These are phyloP conservation scores for Phymastichus coffea DNA, from an alignment of 1,140 invertebrate species.

Conservation along the genomic window DNA sequence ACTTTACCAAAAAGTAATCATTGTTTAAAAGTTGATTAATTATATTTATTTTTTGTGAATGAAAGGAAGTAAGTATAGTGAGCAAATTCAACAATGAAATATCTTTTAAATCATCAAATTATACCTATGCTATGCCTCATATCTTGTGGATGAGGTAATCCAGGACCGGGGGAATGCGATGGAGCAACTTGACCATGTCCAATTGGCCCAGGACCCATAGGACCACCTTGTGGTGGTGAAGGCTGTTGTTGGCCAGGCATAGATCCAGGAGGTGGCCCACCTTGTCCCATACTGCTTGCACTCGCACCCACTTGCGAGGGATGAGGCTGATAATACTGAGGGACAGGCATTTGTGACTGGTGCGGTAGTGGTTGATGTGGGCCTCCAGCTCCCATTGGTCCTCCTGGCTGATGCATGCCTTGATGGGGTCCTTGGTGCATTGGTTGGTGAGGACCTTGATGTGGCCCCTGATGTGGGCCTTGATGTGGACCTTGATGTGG, in stretches of 20 bases:
- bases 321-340: conserved; percentile 28
- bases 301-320: conserved; percentile 21
- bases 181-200: conserved; percentile 19
- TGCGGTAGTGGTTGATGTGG: conserved; percentile 16
- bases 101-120: neutral
- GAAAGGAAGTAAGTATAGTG: too few relatives aligned
- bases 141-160: conserved; percentile 20
- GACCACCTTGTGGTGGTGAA: conserved; percentile 17
- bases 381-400: too few relatives aligned
- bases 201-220: conserved; percentile 14
- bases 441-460: conserved; percentile 2
- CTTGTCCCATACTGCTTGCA: conserved; percentile 22
- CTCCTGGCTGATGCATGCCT: neutral
- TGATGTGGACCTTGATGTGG: conserved; percentile 11
- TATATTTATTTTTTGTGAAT: neutral
- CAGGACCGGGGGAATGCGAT: conserved; percentile 20
- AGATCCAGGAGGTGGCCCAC: conserved; percentile 9
- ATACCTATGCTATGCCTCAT: conserved; percentile 20
- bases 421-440: conserved; percentile 16
- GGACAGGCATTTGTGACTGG: conserved; percentile 20
- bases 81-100: neutral
- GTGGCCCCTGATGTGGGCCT: conserved; percentile 3
- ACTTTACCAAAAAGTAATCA: too few relatives aligned
- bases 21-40: neutral
- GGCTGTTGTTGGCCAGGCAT: conserved; percentile 12